Evolutionary conservation across 2,113 vertebrate genomes (phyloP), one percentile per base, ranked within the genome.

Genomic region (Osmerus mordax): DNA sequence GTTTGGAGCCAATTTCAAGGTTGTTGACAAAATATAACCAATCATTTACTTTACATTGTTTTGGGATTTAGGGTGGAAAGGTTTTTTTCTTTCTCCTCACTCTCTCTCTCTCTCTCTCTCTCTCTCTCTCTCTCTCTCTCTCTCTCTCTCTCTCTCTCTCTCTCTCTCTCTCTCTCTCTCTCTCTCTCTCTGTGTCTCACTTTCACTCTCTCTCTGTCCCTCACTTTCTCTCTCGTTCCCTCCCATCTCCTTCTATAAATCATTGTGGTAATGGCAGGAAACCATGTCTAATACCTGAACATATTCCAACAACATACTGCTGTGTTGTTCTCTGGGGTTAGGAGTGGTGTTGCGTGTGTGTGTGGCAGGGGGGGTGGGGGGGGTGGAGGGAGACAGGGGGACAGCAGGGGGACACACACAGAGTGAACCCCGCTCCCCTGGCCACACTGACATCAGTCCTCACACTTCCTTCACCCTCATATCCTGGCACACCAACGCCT

Each of bases 391-490:
- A 0, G 21, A 28, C 25, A 11, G 9, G 1, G 41, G 41, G n/a
- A n/a, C 4, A 5, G 41, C 8, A 7, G 41, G 41, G 41, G 41
- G 41, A 1, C 0, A 36, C 32, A 47, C 7, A 47, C 41, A 47
- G 41, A 47, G 41, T 29, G 7, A 29, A 36, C 28, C 13, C 36
- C 41, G 25, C 61, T 21, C 16, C 28, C 60, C 73, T 81, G 62
- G 11, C 74, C 76, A 54, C 21, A 9, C 15, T 63, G 54, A 60
- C 14, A 56, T 28, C 69, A 79, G 76, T 86, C 83, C 81, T 77
- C 83, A 80, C 80, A 83, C 80, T 83, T 82, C 4, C 60, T 28
- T 13, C 21, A 62, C 60, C 11, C 60, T 25, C 60, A 62, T 5
- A 28, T 23, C 4, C 60, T 25, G 19, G 21, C 23, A 62, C 3